Evolutionary conservation across 2,888 invertebrate species (phyloP), one percentile per base, ranked within the genome.

Genomic region (Rhabditoides inermis): DNA sequence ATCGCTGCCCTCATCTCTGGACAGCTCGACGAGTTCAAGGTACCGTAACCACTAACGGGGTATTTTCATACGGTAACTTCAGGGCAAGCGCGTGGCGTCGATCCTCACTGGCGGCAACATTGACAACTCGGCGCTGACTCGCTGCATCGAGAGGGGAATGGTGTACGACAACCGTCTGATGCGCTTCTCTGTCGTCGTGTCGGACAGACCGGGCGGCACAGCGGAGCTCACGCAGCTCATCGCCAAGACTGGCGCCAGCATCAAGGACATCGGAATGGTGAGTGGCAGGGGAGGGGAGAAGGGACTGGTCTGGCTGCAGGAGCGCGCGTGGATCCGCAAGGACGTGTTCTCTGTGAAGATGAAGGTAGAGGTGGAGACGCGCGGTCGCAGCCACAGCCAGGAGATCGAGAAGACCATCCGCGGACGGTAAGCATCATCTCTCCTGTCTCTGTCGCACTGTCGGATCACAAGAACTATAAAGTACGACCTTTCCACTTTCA

Each of bases 301-400:
- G 25, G 25, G 6, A 25, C 15, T 18, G 15, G 7, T 7, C 3
- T 15, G 10, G 56, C 85, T 88, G 78, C 90, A 91, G 77, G 91
- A 92, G 76, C 82, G 92, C 45, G 90, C 91, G 3, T 92, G 90
- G 89, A 84, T 91, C 12, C 84, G 84, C 56, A 84, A 85, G 4
- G 90, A 92, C 77, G 86, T 91, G 50, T 90, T 89, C 76, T 84
- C 84, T n/a, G 72, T 72, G 20, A 53, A 63, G 12, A 67, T 67
- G 20, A 65, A 88, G 79, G 87, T 88, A 20, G 85, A 90, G 0
- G 88, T 88, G 69, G 91, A 91, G 78, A 90, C 90, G 0, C 82
- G 87, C 49, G 89, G 90, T 61, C 83, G 84, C 63, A 83, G 84
- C 1, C 90, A 91, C 76, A 84, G 84, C 37, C 73, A 82, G 52